Evolutionary conservation across 2,888 invertebrate species (phyloP), one percentile per base, ranked within the genome.

Genomic region (Caenorhabditis imperialis): DNA sequence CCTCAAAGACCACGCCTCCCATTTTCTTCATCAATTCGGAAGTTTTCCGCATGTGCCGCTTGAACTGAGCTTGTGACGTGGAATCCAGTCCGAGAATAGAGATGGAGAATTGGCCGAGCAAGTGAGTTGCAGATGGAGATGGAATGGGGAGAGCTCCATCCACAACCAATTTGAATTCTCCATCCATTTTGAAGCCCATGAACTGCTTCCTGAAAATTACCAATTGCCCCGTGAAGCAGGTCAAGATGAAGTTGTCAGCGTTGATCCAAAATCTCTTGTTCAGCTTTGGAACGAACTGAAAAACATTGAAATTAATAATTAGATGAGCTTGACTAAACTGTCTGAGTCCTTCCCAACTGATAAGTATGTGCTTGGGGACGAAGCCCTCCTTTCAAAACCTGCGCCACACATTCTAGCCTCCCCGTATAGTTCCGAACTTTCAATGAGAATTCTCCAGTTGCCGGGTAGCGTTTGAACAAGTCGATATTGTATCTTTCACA

Each of bases 241-340:
- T 73, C 2, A 79, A 75, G 12, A 75, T n/a, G 30, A 77, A 79
- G 30, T 77, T 77, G 50, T 77, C 63, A 1, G 77, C 75, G 40
- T 79, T 79, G 22, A 79, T 45, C 57, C 61, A 70, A 33, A 79
- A 79, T 12, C 53, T 27, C 0, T 60, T 53, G 20, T 53, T 55
- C 0, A 54, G 20, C 23, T 65, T 58, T 0, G 73, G 62, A 18
- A 55, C 33, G 20, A 74, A 61, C 79, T 76, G 30, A 20, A 72
- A 60, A 12, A 12, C 16, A 16, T 12, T 30, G n/a, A 40, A 22
- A 20, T 42, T 55, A 27, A 12, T 3, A 12, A 10, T 16, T 47
- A 27, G 12, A n/a, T 23, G 7, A 35, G 44, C 18, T 23, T 10
- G 4, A 6, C 27, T 10, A 25, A 33, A 71, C 48, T 0, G 33